Percentiles rank a stretch among this genome's conserved stretches.
These are phyloP conservation scores for Trilocha varians DNA, from an alignment of 2,888 invertebrate species.

Conservation along the genomic window DNA sequence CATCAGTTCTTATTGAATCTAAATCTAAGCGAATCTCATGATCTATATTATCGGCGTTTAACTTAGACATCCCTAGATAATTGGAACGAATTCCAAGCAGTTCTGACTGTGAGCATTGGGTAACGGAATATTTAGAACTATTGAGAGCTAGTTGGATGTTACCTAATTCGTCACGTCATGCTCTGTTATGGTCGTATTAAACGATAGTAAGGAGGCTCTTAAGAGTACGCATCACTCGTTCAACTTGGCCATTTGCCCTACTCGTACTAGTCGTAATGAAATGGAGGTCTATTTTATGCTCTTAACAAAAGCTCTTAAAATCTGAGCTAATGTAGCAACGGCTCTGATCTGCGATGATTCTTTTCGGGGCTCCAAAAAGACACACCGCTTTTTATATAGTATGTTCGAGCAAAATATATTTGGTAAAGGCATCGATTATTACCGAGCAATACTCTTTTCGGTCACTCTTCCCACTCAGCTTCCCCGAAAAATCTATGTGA, in stretches of 20 bases:
- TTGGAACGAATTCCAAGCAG: slow-evolving; percentile 14
- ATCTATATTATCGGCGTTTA: not conserved
- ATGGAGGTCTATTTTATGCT: too few relatives aligned
- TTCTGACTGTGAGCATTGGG: slow-evolving; percentile 11
- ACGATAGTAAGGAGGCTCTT: too few relatives aligned
- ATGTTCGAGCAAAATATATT: slow-evolving; percentile 16
- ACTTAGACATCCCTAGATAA: slow-evolving; percentile 5
- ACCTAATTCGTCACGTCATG: too few relatives aligned
- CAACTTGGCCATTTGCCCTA: too few relatives aligned
- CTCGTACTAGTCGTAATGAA: too few relatives aligned
- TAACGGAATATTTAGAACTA: slow-evolving; percentile 12
- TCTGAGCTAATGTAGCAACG: too few relatives aligned
- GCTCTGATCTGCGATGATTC: too few relatives aligned
- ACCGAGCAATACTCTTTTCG: slow-evolving; percentile 20
- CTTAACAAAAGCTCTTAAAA: too few relatives aligned
- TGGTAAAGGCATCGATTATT: slow-evolving; percentile 20
- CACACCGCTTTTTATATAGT: slow-evolving; percentile 16
- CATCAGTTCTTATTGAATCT: slow-evolving; percentile 3
- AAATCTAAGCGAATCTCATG: slow-evolving; percentile 5
- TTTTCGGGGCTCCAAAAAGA: too few relatives aligned
- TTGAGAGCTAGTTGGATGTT: too few relatives aligned
- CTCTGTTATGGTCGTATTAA: too few relatives aligned
- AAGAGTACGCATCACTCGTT: too few relatives aligned
- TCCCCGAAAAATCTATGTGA: slow-evolving; percentile 21
- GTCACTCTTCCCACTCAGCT: slow-evolving; percentile 22